Conservation (phyloP, 2,888 invertebrate species). For the Exocentrus adspersus region DNA sequence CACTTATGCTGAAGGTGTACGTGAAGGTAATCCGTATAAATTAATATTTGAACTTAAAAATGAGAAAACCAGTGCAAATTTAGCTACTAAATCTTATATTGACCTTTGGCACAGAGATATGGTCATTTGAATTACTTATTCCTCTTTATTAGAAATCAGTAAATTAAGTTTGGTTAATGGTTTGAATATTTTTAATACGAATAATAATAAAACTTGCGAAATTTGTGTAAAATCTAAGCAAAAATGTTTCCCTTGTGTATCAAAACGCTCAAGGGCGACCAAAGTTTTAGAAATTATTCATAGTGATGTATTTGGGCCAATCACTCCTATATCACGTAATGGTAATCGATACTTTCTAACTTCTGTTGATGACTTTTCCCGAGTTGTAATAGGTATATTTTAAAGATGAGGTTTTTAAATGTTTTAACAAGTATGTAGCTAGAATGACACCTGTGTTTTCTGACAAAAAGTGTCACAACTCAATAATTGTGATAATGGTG, state of each 20-base stretch:
- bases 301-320: conserved; percentile 4
- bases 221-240: conserved; percentile 16
- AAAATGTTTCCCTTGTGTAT: conserved; percentile 9
- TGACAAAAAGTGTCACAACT: conserved; percentile 17
- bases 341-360: conserved; percentile 17
- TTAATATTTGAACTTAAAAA: neutral
- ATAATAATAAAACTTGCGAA: conserved; percentile 7
- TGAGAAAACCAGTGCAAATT: conserved; percentile 1
- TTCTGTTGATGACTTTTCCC: conserved; percentile 18
- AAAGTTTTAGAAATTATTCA: conserved; percentile 2
- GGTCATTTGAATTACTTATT: conserved; percentile 23
- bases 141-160: conserved; percentile 12
- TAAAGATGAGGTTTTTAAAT: conserved; percentile 18
- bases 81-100: neutral
- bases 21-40: neutral
- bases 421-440: conserved; percentile 23
- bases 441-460: conserved; percentile 18
- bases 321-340: conserved; percentile 16
- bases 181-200: neutral
- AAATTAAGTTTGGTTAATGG: conserved; percentile 21
- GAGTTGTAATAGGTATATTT: conserved; percentile 20
- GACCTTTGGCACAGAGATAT: conserved; percentile 24
- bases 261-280: neutral
- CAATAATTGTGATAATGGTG: conserved; percentile 21
- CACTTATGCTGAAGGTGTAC: conserved; percentile 14